phyloP scores from a whole-genome alignment of 2,113 vertebrate species.

The Pteropus alecto region DNA sequence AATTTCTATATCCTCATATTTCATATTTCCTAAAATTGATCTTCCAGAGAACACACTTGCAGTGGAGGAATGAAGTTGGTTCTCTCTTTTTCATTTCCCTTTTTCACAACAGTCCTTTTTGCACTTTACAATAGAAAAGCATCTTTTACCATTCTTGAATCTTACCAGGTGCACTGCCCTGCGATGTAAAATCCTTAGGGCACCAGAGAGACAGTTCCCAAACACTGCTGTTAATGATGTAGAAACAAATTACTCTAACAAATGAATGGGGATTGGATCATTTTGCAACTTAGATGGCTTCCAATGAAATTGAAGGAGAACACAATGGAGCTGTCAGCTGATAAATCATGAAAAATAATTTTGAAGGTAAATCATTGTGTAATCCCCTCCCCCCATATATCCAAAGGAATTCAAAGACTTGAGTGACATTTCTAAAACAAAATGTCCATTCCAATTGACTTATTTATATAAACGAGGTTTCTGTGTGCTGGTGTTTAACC shows the following conservation, averaged over 20 bases:
- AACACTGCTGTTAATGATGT: conserved; percentile 27
- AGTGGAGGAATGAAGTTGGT: conserved; percentile 23
- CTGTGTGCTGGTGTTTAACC: background rate
- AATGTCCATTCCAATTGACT: background rate
- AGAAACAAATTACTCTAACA: conserved; percentile 46
- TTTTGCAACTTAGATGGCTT: conserved; percentile 45
- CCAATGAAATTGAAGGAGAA: conserved; percentile 51
- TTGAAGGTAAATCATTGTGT: conserved; percentile 46
- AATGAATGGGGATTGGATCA: conserved; percentile 27
- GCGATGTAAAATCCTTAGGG: conserved; percentile 33
- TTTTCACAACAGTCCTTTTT: conserved; percentile 25
- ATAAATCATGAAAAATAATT: conserved; percentile 56
- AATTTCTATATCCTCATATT: conserved; percentile 45
- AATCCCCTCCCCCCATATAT: background rate
- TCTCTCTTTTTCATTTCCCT: conserved; percentile 16
- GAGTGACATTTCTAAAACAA: conserved; percentile 39
- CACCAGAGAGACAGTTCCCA: conserved; percentile 39
- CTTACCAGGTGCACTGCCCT: background rate
- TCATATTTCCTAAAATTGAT: conserved; percentile 56
- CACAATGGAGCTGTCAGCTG: conserved; percentile 29
- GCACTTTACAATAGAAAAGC: conserved; percentile 48
- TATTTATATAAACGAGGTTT: background rate
- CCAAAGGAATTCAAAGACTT: conserved; percentile 48
- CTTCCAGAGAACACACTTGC: conserved; percentile 5
- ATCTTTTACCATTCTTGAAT: conserved; percentile 36